Percentiles rank a stretch among this genome's conserved stretches.
These are phyloP conservation scores for Nesoenas mayeri DNA, from an alignment of 2,113 vertebrate species.

Conservation along the genomic window DNA sequence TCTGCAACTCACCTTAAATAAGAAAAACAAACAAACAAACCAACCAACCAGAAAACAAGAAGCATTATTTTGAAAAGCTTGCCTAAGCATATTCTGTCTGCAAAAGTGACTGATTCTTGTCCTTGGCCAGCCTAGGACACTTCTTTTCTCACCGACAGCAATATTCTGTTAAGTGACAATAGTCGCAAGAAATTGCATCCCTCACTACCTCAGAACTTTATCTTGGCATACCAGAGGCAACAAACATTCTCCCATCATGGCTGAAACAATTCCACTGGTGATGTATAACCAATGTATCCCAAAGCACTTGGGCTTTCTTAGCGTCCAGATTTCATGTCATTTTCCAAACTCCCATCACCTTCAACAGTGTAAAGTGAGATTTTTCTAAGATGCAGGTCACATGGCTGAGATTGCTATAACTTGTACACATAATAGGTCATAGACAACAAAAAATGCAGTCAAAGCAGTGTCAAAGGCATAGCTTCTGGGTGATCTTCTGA, in stretches of 20 bases:
- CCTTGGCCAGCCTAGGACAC: neutral
- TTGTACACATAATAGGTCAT: neutral
- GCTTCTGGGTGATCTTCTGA: conserved; percentile 12
- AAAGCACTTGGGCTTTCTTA: neutral
- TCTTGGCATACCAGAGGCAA: neutral
- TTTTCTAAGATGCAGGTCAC: neutral
- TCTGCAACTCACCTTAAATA: neutral
- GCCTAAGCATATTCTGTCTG: neutral
- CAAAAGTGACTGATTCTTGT: neutral
- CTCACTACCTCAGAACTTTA: neutral
- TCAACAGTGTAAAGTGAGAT: accelerated
- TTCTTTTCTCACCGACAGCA: neutral
- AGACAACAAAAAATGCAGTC: neutral
- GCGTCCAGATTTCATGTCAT: neutral
- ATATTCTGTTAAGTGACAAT: neutral
- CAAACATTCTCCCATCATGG: neutral
- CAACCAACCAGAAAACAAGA: neutral
- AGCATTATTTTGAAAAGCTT: neutral
- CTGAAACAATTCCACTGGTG: neutral
- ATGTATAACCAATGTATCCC: neutral
- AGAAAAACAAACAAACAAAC: neutral
- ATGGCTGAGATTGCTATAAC: neutral
- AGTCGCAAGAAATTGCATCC: neutral
- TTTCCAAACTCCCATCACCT: neutral
- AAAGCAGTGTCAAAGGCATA: neutral